Evolutionary conservation across 2,797 vertebrate species (phyloP).

Genomic region (Alauda arvensis): DNA sequence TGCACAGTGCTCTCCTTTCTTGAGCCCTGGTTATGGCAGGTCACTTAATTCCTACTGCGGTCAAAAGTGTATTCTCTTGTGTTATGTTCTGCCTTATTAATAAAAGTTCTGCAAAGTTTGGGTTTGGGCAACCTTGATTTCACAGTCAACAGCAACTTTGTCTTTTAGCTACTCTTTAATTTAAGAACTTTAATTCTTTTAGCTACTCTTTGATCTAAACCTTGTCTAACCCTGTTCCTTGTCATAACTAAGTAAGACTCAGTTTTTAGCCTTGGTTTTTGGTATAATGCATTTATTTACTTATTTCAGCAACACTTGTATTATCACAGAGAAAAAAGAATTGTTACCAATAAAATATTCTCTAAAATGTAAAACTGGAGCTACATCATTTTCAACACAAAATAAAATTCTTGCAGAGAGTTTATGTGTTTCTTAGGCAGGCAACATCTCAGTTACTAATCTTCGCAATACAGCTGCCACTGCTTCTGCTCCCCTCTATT

Average conservation of each 20-base stretch:
- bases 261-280: background rate
- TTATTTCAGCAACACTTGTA: background rate
- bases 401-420: background rate
- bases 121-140: background rate
- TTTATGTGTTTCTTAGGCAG: background rate
- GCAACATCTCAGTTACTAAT: background rate
- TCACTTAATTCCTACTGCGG: background rate
- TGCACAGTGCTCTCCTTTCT: background rate
- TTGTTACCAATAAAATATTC: background rate
- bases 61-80: background rate
- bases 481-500: background rate
- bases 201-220: background rate
- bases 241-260: background rate
- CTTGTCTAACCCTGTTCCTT: background rate
- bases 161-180: background rate
- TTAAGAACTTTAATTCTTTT: background rate
- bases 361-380: background rate
- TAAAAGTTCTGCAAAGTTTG: background rate
- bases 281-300: background rate
- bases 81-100: background rate
- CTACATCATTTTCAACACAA: background rate
- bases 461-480: background rate
- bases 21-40: background rate
- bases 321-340: background rate
- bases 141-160: background rate